Conservation (phyloP, 2,888 invertebrate genomes). For the Lasioglossum marginatum region DNA sequence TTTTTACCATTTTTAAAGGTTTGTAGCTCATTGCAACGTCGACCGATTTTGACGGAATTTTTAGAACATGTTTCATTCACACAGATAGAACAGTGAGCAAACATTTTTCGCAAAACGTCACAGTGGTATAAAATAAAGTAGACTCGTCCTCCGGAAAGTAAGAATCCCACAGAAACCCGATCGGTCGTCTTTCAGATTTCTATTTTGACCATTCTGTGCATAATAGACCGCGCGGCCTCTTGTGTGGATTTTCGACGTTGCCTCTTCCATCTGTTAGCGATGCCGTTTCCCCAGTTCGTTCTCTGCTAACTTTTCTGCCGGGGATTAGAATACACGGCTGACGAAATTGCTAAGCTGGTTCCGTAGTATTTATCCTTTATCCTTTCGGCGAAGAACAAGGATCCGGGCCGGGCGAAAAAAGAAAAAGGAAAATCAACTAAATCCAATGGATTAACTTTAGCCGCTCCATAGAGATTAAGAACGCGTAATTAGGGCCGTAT, state of each 20-base stretch:
- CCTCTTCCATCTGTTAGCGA: too few relatives aligned
- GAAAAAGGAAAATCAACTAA: not conserved
- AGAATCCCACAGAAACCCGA: constrained; percentile 35
- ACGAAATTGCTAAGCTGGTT: not conserved
- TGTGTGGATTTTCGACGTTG: not conserved
- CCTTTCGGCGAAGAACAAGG: not conserved
- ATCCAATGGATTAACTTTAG: not conserved
- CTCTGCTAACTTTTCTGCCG: not conserved
- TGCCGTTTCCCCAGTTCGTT: not conserved
- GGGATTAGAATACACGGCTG: not conserved
- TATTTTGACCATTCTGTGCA: constrained; percentile 44
- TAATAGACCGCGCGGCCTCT: constrained; percentile 45
- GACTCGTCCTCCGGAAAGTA: constrained; percentile 2
- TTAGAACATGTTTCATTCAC: too few relatives aligned
- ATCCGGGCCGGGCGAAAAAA: not conserved
- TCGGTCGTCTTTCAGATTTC: constrained; percentile 48
- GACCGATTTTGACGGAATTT: too few relatives aligned
- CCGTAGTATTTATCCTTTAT: not conserved
- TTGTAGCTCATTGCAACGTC: too few relatives aligned
- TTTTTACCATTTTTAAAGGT: too few relatives aligned
- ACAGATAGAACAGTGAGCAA: too few relatives aligned
- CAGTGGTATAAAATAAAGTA: too few relatives aligned
- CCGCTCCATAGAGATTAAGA: constrained; percentile 10
- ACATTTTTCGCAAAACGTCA: too few relatives aligned
- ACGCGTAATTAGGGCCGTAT: not conserved